Conservation (phyloP, 2,113 vertebrate species). For the Hirundichthys speculiger region DNA sequence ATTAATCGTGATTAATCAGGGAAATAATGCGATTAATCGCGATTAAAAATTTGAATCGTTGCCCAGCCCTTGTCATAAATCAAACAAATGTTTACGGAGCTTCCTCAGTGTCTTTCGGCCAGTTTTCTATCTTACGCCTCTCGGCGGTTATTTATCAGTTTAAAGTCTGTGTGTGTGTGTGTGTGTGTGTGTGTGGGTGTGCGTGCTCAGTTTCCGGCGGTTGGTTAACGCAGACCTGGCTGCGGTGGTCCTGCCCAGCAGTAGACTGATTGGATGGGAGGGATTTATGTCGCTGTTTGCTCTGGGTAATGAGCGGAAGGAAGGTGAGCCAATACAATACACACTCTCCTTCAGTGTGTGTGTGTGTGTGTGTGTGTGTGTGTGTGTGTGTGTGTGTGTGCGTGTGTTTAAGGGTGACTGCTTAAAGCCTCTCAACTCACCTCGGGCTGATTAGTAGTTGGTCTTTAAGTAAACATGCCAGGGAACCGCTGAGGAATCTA, state of each 20-base stretch:
- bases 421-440: constrained; percentile 63
- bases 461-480: constrained; percentile 77
- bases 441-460: constrained; percentile 80
- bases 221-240: constrained; percentile 24
- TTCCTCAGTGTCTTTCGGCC: background rate
- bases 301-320: constrained; percentile 75
- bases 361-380: constrained; percentile 30
- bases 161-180: constrained; percentile 11
- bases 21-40: too few species aligned
- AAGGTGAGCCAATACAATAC: constrained; percentile 67
- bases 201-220: constrained; percentile 26
- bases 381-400: constrained; percentile 5
- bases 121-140: constrained; percentile 27
- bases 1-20: too few species aligned
- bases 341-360: constrained; percentile 45
- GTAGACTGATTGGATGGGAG: constrained; percentile 63
- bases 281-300: constrained; percentile 68
- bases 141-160: constrained; percentile 11
- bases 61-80: too few species aligned
- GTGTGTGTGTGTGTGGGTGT: background rate
- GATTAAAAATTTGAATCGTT: too few species aligned
- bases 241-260: constrained; percentile 50
- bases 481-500: constrained; percentile 55
- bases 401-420: constrained; percentile 32
- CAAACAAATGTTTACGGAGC: background rate